Percentiles rank a stretch among this genome's conserved stretches.
These are phyloP conservation scores for Dyspetes luteomarginatus DNA, from an alignment of 2,888 invertebrate genomes.

Conservation along the genomic window DNA sequence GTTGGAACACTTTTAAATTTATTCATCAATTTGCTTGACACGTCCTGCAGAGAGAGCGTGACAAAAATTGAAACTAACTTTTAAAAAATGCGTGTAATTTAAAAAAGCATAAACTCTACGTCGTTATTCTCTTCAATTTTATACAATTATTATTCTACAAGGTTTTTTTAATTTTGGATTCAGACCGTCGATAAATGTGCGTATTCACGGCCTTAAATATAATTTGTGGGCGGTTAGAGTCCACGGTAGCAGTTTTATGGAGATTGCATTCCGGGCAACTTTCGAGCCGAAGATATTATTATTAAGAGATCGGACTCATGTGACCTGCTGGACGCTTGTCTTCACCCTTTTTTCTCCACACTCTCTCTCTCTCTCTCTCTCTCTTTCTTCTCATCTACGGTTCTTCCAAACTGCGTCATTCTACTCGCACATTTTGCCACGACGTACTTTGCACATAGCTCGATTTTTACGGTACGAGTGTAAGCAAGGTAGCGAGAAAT, in stretches of 20 bases:
- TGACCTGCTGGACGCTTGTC: constrained; percentile 42
- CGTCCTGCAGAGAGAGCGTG: no score
- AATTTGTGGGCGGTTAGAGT: constrained; percentile 75
- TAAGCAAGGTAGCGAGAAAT: constrained; percentile 58
- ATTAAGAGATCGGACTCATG: constrained; percentile 77
- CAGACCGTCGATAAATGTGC: no score
- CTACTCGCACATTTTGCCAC: constrained; percentile 46
- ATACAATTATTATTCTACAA: no score
- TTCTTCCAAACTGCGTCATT: constrained; percentile 36
- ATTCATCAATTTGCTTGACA: no score
- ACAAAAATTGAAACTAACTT: no score
- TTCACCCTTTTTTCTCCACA: background rate
- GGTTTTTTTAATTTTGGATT: no score
- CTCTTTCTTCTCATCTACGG: constrained; percentile 23
- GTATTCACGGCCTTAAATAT: constrained; percentile 69
- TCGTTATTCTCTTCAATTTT: no score
- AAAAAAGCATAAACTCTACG: no score
- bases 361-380: background rate
- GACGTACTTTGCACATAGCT: no score
- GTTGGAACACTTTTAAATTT: no score
- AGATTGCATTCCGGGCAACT: constrained; percentile 79
- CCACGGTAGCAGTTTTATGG: constrained; percentile 79
- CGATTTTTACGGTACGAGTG: constrained; percentile 27
- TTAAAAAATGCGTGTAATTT: no score
- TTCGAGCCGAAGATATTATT: constrained; percentile 73